A percentile compares a stretch with the other conserved stretches of the same genome.
phyloP scores from a whole-genome alignment of 1,140 invertebrate genomes.

The Doryteuthis pealeii region DNA sequence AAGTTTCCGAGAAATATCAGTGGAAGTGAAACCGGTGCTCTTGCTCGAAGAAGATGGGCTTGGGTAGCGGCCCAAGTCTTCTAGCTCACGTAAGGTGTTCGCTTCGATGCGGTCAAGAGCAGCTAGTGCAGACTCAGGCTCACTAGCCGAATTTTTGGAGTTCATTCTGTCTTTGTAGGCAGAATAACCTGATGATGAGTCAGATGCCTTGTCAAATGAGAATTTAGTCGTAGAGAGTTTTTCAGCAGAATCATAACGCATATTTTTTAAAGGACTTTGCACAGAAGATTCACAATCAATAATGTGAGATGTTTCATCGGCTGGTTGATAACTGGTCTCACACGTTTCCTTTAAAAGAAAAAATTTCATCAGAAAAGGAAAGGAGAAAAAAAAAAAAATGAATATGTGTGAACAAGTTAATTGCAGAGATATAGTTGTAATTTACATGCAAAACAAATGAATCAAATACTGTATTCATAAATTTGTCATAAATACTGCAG shows the following conservation, averaged over 20 bases:
- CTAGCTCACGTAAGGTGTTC: not conserved
- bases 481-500: too few relatives aligned
- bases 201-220: conserved; percentile 4
- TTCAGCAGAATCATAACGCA: conserved; percentile 5
- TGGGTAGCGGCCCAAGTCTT: not conserved
- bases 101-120: conserved; percentile 10
- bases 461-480: too few relatives aligned
- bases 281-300: not conserved
- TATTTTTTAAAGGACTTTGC: conserved; percentile 3
- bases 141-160: not conserved
- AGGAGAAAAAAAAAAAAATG: too few relatives aligned
- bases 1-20: conserved; percentile 7
- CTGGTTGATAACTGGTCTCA: not conserved
- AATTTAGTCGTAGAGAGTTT: not conserved
- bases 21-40: not conserved
- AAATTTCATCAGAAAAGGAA: too few relatives aligned
- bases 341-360: not conserved
- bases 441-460: too few relatives aligned
- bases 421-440: too few relatives aligned
- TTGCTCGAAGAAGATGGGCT: not conserved
- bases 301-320: too few relatives aligned
- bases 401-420: too few relatives aligned
- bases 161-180: conserved; percentile 6
- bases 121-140: not conserved
- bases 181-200: not conserved